Percentiles rank a stretch among this genome's conserved stretches.
Evolutionary conservation across 1,140 invertebrate species (phyloP).

Genomic region (Drosophila rufa): DNA sequence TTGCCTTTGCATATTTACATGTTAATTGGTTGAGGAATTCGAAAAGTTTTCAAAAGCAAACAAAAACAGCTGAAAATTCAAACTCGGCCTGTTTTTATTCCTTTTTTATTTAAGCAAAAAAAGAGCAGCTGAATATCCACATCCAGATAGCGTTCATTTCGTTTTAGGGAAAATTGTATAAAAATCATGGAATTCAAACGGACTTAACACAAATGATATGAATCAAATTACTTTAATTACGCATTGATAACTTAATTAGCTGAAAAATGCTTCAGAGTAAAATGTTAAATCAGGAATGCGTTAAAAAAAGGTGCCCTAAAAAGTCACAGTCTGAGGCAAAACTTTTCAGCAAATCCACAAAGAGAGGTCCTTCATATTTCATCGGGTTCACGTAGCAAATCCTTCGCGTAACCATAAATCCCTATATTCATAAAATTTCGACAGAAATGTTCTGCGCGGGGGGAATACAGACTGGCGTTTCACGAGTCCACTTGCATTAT

Average conservation of each 20-base stretch:
- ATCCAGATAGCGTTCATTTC: background rate
- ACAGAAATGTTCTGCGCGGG: conserved; percentile 23
- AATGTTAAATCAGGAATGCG: background rate
- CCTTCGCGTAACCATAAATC: conserved; percentile 61
- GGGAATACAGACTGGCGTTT: conserved; percentile 8
- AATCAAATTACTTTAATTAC: conserved; percentile 9
- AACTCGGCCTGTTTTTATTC: background rate
- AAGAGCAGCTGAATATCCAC: background rate
- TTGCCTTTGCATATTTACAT: conserved; percentile 5
- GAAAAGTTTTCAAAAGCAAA: conserved; percentile 6
- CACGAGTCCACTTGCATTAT: conserved; percentile 57
- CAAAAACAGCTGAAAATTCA: conserved; percentile 5
- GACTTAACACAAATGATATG: background rate
- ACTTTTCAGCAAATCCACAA: conserved; percentile 11
- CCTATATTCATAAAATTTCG: conserved; percentile 47
- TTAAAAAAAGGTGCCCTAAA: background rate
- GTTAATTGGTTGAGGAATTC: conserved; percentile 15
- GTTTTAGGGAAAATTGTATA: background rate
- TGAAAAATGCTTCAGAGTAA: background rate
- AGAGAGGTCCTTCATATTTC: conserved; percentile 27
- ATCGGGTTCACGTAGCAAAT: conserved; percentile 34
- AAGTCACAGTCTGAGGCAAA: background rate
- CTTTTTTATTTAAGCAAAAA: background rate
- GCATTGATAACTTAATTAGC: conserved; percentile 16
- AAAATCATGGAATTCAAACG: background rate